Conservation (phyloP, 2,888 invertebrate species). For the Troilus luridus region DNA sequence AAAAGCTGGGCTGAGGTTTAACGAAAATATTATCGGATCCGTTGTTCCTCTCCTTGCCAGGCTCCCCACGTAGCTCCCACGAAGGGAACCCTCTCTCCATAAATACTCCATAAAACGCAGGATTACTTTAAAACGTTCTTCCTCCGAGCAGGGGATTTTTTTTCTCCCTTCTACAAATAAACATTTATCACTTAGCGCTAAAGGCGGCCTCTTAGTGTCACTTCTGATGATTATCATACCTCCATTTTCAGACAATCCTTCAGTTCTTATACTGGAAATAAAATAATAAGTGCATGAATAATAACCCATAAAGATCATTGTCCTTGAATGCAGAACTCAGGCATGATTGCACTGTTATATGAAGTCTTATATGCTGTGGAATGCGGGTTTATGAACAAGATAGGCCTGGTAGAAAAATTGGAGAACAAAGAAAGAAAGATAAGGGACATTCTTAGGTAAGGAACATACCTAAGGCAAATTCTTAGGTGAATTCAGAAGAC, state of each 20-base stretch:
- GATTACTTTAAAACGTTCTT: constrained; percentile 20
- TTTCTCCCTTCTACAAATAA: constrained; percentile 2
- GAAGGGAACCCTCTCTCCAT: constrained; percentile 5
- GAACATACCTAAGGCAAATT: too few relatives aligned
- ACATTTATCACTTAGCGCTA: constrained; percentile 9
- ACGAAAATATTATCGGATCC: constrained; percentile 23
- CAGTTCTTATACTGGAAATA: neutral
- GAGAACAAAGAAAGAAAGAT: too few relatives aligned
- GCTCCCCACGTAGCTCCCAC: neutral
- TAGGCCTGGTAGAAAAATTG: too few relatives aligned
- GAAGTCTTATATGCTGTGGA: too few relatives aligned
- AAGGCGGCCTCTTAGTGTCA: neutral
- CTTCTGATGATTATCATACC: neutral
- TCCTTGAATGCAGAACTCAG: too few relatives aligned
- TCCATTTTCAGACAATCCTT: neutral
- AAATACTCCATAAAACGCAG: constrained; percentile 45
- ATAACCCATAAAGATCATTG: neutral
- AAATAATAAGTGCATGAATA: neutral
- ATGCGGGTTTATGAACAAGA: too few relatives aligned
- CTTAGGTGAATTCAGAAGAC: too few relatives aligned
- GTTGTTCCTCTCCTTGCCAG: constrained; percentile 21
- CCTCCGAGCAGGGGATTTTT: neutral
- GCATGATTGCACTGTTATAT: too few relatives aligned
- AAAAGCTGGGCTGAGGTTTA: neutral
- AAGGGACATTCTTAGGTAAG: too few relatives aligned